Evolutionary conservation across 1,140 invertebrate species (phyloP), one percentile per base, ranked within the genome.

Genomic region (Spodoptera litura): DNA sequence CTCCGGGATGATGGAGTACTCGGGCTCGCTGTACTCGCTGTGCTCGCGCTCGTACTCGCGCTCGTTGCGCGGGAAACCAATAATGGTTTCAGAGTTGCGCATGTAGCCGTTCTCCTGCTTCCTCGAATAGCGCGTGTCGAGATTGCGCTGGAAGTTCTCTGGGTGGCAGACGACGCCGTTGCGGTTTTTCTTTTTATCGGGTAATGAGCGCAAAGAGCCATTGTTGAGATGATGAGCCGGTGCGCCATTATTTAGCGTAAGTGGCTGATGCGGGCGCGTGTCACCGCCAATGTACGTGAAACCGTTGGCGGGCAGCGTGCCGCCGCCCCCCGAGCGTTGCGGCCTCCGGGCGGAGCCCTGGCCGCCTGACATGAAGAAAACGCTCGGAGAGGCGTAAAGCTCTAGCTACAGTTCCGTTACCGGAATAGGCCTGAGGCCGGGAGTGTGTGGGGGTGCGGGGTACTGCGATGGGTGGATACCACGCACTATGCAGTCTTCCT

Each of bases 381-480:
- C 96, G 94, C 96, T 96, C 95, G 96, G 96, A 89, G 96, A 96
- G 94, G 96, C 96, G 96, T 96, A 96, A 95, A 97, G 96, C 96
- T 98, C 97, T 98, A 98, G 97, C 97, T 98, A 98, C 96, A 98
- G 97, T 94, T 98, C 98, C 94, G 98, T 98, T 81, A 98, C 97
- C 56, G 98, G 98, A 86, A 98, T 97, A 4, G 97, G 96, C 89
- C 97, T 95, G 15, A 96, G 94, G 89, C 96, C 95, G 87, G 91
- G 95, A 85, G 95, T 85, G 93, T 95, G 90, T 88, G 96, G 89
- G 83, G 95, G 92, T 83, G 95, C 89, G 88, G 95, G 95, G 91
- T 96, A 95, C 79, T 95, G 95, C 66, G 96, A 95, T 76, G 95
- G 95, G 73, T 95, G 94, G 72, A 93, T 92, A 20, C 94, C 95